Evolutionary conservation across 2,113 vertebrate genomes (phyloP), one percentile per base, ranked within the genome.

Genomic region (Plectropomus leopardus): DNA sequence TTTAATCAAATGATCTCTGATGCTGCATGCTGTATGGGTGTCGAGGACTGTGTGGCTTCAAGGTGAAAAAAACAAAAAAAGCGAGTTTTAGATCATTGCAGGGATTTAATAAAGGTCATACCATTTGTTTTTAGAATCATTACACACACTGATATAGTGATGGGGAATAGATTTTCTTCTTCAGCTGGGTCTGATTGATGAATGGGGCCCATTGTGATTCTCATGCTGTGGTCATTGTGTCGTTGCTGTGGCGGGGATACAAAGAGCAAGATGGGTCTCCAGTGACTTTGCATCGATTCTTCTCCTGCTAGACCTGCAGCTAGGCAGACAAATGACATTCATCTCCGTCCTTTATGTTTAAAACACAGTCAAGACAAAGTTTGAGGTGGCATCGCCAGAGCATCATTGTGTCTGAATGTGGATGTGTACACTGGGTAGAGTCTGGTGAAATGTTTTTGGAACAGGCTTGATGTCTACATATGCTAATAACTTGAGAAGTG

Each of bases 41-140:
- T 7, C 17, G 21, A 73, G 0, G 32, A 48, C 54, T 13, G 3
- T 13, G 47, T 16, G 7, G 42, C 45, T 53, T 30, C 58, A 57
- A 75, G 78, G 82, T 78, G 75, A 71, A 16, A 60, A 54, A 1
- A 11, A 66, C 16, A n/a, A 51, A 63, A 60, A 70, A 28, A 80
- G 50, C 32, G 45, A 59, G 54, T 65, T 82, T 83, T 53, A 51
- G 53, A 47, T 68, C 44, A 40, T 42, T 3, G 68, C 45, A 84
- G 68, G 48, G 80, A 89, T 87, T 59, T 45, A 60, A 75, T 42
- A 76, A 83, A 87, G 64, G 80, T 78, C 71, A 58, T 58, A 67
- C 32, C 55, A 65, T 87, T 80, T 84, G 84, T 88, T 86, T 80
- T 82, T 80, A 78, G 89, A 76, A 63, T 57, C 53, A 44, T 86